A percentile compares a stretch with the other conserved stretches of the same genome.
These are phyloP conservation scores for Mythimna lalbum DNA, from an alignment of 2,888 invertebrate genomes.

Conservation along the genomic window DNA sequence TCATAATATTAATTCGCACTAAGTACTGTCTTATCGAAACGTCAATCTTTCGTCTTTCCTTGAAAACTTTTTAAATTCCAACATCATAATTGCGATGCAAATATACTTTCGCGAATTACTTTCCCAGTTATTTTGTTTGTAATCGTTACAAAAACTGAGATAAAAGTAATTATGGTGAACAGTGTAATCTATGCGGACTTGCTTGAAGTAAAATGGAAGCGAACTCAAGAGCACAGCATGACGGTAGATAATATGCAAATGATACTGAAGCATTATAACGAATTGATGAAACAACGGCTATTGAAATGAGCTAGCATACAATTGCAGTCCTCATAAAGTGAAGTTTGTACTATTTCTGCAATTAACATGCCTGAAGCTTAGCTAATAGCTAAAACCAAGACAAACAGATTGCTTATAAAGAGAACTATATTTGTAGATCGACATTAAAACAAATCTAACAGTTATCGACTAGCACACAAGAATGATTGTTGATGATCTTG, in stretches of 20 bases:
- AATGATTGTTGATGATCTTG: background rate
- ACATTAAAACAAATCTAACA: background rate
- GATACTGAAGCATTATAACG: background rate
- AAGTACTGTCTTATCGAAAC: conserved; percentile 66
- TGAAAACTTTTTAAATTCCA: conserved; percentile 51
- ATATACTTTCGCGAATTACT: conserved; percentile 62
- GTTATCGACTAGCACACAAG: too few relatives aligned
- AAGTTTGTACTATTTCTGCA: background rate
- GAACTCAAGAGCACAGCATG: conserved; percentile 41
- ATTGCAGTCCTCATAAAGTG: conserved; percentile 10
- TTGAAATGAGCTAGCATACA: conserved; percentile 12
- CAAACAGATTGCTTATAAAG: background rate
- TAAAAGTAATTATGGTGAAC: conserved; percentile 47
- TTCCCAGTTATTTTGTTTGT: conserved; percentile 53
- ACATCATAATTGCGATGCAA: conserved; percentile 56
- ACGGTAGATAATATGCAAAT: conserved; percentile 48
- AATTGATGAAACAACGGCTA: background rate
- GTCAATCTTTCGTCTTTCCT: conserved; percentile 57
- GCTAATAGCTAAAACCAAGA: background rate
- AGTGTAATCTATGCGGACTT: conserved; percentile 31
- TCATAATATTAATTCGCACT: conserved; percentile 74
- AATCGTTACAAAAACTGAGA: conserved; percentile 45
- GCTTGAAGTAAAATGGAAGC: conserved; percentile 8
- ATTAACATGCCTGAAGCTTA: background rate
- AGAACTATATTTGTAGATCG: background rate